Evolutionary conservation across 2,797 vertebrate genomes (phyloP), one percentile per base, ranked within the genome.

Genomic region (Neosalanx taihuensis): DNA sequence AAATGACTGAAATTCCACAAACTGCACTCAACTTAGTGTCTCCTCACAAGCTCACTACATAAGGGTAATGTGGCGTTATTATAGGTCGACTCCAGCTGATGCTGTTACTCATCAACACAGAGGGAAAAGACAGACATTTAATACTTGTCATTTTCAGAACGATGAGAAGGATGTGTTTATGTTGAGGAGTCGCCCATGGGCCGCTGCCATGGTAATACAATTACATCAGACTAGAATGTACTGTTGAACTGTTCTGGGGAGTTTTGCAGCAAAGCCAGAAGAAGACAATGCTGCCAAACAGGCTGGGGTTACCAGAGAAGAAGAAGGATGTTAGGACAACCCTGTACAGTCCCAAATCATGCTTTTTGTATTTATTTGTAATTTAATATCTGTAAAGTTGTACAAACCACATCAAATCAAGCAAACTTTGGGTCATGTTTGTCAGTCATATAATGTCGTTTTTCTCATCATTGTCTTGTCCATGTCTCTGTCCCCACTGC

Each of bases 341-440:
- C 76, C 72, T 81, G 78, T 82, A 83, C 75, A 73, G 78, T 75
- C 65, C 77, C 80, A 79, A 82, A 72, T 83, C 74, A 70, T 79
- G 70, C 76, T 72, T 75, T 78, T 76, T n/a, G 83, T 79, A 88
- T 85, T 86, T 88, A 85, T 88, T 85, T 79, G 69, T 76, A 72
- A 72, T 53, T 67, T 26, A 23, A 67, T 67, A 7, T 53, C 79
- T 86, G 83, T 85, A 83, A 85, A 88, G 81, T 81, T 88, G 84
- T 85, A 88, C 81, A 86, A 81, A 85, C 64, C 72, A 76, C 64
- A 77, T 81, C 46, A n/a, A 57, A 68, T 87, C 76, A 75, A 85
- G 80, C 73, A 82, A 57, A 84, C 83, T 82, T 79, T 95, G 95
- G 93, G 94, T 93, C 86, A 92, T 88, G 95, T 92, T 94, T 89